Evolutionary conservation across 2,113 vertebrate species (phyloP), one percentile per base, ranked within the genome.

Genomic region (Ailurus styani): DNA sequence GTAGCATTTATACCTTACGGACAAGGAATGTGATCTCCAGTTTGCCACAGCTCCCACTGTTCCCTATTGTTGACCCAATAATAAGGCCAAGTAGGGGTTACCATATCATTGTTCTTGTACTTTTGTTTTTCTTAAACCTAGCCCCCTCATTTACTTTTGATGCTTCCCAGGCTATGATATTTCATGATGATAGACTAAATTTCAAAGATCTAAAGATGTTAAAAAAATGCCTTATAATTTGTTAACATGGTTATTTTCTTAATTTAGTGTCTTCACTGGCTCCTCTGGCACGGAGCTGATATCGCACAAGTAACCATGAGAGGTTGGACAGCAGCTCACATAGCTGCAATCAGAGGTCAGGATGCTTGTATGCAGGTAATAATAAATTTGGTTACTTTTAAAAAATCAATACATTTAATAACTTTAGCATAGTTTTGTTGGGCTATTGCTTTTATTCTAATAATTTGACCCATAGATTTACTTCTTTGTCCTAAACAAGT

Each of bases 351-450:
- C 95, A 98, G 98, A 34, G 99, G 99, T 23, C 99, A 99, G 88
- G 99, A 99, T 91, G 99, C 99, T 23, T 99, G 99, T 89, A 97
- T 99, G 98, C 99, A 99, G 99, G 99, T 99, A 98, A 15, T 85
- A 68, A 29, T 34, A 55, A 66, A 23, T 27, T 10, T 68, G 29
- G 2, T 47, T 85, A 84, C n/a, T 97, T 77, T 86, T 42, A 13
- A 0, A 5, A 88, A 84, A 77, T 89, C 29, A 89, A 0, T 93
- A 68, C 50, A 40, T 78, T 97, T 73, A 70, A 50, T 97, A 95
- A 75, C 15, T 87, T 94, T 88, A 88, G 75, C 57, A 79, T 82
- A 54, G 31, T 90, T 75, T n/a, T 85, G 15, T 47, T 89, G 54
- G 45, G 23, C 20, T 95, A 2, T 77, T 94, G 25, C 52, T 87